Evolutionary conservation across 2,888 invertebrate genomes (phyloP).

Genomic region (Dysmachus trigonus): DNA sequence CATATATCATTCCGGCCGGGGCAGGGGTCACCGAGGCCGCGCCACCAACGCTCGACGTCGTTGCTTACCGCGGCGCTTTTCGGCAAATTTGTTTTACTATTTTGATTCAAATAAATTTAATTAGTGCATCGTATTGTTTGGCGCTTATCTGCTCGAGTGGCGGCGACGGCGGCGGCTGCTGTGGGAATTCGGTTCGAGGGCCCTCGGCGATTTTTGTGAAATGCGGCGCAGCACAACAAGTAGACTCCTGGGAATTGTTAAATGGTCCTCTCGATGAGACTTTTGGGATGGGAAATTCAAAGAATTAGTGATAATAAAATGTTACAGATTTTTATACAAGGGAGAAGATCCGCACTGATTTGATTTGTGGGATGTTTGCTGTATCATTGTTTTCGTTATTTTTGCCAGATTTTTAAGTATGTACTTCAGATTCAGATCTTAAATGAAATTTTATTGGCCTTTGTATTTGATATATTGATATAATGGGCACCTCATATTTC

Average conservation of each 20-base stretch:
- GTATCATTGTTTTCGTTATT: neutral
- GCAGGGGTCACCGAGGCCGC: neutral
- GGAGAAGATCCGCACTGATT: neutral
- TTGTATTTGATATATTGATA: no score
- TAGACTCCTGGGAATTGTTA: neutral
- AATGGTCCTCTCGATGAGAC: conserved; percentile 15
- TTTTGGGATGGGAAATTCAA: neutral
- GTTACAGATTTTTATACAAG: neutral
- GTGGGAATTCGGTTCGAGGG: neutral
- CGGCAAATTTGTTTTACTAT: conserved; percentile 13
- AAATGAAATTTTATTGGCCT: no score
- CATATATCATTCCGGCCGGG: conserved; percentile 24
- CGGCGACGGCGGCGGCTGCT: neutral
- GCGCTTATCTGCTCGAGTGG: neutral
- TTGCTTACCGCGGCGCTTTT: conserved; percentile 15
- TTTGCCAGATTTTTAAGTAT: neutral
- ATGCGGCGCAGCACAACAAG: neutral
- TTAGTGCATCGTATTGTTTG: conserved; percentile 27
- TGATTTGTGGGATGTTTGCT: neutral
- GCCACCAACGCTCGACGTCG: neutral
- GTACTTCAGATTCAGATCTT: neutral
- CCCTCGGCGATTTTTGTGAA: neutral
- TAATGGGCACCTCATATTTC: no score
- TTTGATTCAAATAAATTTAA: conserved; percentile 33
- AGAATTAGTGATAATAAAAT: neutral